Conservation (phyloP, 2,113 vertebrate species). For the Syngnathus scovelli region DNA sequence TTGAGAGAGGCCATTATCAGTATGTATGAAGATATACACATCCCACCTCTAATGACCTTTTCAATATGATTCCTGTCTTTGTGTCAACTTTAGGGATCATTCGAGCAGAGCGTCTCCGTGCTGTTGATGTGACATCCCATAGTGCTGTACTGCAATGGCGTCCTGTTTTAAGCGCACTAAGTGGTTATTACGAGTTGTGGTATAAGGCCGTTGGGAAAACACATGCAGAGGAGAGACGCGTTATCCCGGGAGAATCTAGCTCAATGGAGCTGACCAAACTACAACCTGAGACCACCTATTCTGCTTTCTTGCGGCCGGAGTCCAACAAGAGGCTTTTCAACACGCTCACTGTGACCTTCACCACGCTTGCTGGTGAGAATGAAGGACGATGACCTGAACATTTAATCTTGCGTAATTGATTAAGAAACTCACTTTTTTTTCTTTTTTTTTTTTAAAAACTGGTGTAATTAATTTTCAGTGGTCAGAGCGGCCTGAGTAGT, state of each 20-base stretch:
- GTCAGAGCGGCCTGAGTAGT: background rate
- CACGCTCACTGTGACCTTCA: constrained; percentile 74
- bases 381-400: background rate
- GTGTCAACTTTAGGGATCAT: constrained; percentile 71
- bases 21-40: constrained; percentile 48
- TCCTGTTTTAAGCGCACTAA: constrained; percentile 68
- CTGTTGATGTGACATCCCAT: constrained; percentile 74
- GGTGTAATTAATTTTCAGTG: too few species aligned
- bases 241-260: constrained; percentile 67
- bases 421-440: too few species aligned
- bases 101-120: constrained; percentile 74
- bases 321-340: constrained; percentile 72
- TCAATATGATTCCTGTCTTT: too few species aligned
- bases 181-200: constrained; percentile 77
- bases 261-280: constrained; percentile 67
- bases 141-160: constrained; percentile 82
- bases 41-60: too few species aligned
- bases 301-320: constrained; percentile 76
- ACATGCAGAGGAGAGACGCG: constrained; percentile 45
- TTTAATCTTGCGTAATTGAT: background rate
- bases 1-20: constrained; percentile 80
- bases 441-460: too few species aligned
- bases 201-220: constrained; percentile 29
- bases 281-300: constrained; percentile 77
- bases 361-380: constrained; percentile 74